These are phyloP conservation scores for Saxidomus purpurata DNA, from an alignment of 1,140 invertebrate genomes.

Conservation along the genomic window DNA sequence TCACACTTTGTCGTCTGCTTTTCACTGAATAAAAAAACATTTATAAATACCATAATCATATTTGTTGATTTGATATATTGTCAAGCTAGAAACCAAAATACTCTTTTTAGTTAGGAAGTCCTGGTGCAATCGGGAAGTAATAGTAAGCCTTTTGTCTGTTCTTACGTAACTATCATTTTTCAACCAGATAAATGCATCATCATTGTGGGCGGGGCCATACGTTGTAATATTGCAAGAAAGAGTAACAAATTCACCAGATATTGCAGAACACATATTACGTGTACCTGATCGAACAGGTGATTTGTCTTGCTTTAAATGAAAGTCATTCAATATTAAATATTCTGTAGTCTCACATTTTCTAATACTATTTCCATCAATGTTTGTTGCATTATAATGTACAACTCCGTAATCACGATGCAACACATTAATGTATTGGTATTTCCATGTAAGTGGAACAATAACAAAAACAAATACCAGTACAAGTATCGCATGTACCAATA, in stretches of 20 bases:
- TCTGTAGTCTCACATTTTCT: not conserved
- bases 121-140: not conserved
- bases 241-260: not conserved
- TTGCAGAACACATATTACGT: too few relatives aligned
- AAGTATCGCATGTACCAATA: not conserved
- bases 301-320: too few relatives aligned
- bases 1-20: too few relatives aligned
- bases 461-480: not conserved
- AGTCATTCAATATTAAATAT: too few relatives aligned
- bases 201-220: not conserved
- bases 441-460: not conserved
- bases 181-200: not conserved
- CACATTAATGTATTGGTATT: not conserved
- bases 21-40: not conserved
- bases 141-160: not conserved
- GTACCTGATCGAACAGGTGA: too few relatives aligned
- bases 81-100: not conserved
- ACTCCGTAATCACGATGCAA: not conserved
- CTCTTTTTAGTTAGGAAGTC: not conserved
- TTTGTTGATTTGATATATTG: not conserved
- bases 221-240: not conserved
- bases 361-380: not conserved
- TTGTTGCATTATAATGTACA: not conserved
- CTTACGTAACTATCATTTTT: not conserved
- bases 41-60: not conserved